These are phyloP conservation scores for Apostichopus parvimensis DNA, from an alignment of 35 echinoderm and acorn worm species.

Conservation along the genomic window DNA sequence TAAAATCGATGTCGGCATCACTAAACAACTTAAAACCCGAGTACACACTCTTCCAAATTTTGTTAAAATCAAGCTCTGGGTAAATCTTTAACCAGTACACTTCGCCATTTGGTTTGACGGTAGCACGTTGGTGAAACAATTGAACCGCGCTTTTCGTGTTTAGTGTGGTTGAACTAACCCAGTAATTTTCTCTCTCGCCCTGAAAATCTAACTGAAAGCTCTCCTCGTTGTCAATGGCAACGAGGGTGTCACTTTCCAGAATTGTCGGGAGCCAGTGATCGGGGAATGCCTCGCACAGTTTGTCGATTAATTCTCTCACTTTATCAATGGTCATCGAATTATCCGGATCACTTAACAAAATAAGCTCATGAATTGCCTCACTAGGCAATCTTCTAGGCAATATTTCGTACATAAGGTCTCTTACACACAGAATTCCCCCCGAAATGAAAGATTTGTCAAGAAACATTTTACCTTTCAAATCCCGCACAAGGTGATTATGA, in stretches of 20 bases:
- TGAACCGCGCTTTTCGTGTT: neutral
- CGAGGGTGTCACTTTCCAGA: neutral
- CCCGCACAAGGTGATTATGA: neutral
- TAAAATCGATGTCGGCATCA: conserved; percentile 14
- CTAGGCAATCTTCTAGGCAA: neutral
- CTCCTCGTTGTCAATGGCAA: conserved; percentile 8
- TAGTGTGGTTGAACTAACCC: neutral
- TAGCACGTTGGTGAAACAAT: too few relatives aligned
- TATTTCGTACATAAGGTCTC: too few relatives aligned
- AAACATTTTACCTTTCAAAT: neutral
- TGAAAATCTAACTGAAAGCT: conserved; percentile 5
- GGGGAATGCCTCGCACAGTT: neutral
- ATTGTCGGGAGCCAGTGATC: conserved; percentile 14
- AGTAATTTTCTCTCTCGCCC: neutral
- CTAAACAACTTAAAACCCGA: neutral
- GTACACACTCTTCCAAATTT: conserved; percentile 22
- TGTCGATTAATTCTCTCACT: neutral
- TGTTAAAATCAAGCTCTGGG: neutral
- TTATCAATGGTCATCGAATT: neutral
- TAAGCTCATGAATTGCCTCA: neutral
- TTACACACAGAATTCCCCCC: too few relatives aligned
- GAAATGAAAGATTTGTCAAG: too few relatives aligned
- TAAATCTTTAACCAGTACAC: neutral
- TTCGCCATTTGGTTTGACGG: too few relatives aligned
- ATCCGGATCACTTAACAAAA: neutral